Base-by-base conservation (phyloP, 1,140 invertebrate genomes). In the Brachionus koreanus region DNA sequence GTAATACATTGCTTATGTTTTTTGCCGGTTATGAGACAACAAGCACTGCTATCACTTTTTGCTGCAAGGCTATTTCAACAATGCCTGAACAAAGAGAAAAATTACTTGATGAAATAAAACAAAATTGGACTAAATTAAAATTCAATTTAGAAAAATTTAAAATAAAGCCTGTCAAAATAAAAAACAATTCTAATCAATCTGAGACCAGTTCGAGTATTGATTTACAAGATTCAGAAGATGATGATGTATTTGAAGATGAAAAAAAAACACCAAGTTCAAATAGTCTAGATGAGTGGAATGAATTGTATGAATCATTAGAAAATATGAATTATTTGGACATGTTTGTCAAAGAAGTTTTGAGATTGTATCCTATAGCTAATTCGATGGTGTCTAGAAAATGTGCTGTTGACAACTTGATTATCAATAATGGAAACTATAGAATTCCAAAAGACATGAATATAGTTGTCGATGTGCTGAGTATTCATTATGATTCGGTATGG, bases 1-100 rank as follows among this genome's bases (percentile, higher is more conserved):
- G 76, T 43, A 79, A 79, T 49, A 79, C 61, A 61, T 35, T 79
- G 13, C 10, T 79, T 7, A 57, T 79, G 61, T 79, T 79, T 42
- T 79, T 79, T 79, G 76, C 76, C 5, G 76, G 76, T 16, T 79
- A 61, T 65, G 76, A 79, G 39, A 79, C 76, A 57, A 79, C 76
- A 6, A 65, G 49, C 12, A 79, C 35, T 16, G 76, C 76, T 33
- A 79, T 79, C 19, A 61, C 46, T 25, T 79, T 79, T 79, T 79
- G 76, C 57, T 79, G 49, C 35, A 79, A 79, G 57, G 76, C 57
- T 12, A 37, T 79, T 19, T 57, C 76, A 7, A 79, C 49, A n/a
- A 19, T 79, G 57, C 76, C 76, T 23, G 76, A 79, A 42, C 76
- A 79, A 63, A 23, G 49, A 37, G 49, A 65, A 57, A 79, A 79